A percentile compares a stretch with the other conserved stretches of the same genome.
Conservation (phyloP, 2,797 vertebrate species). For the Siniperca undulata region DNA sequence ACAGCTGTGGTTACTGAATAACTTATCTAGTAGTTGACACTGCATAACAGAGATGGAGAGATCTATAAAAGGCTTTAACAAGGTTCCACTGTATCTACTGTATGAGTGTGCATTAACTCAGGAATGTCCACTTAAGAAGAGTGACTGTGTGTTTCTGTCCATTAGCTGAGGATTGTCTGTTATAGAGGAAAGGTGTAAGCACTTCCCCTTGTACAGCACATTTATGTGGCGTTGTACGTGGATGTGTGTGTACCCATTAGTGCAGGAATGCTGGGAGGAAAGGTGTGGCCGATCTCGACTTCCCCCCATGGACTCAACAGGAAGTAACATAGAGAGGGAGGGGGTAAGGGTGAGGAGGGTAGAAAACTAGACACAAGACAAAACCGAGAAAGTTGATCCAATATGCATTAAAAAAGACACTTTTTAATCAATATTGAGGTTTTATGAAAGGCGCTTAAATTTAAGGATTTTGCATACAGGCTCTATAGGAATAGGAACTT, state of each 20-base stretch:
- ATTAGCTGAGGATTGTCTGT: constrained; percentile 16
- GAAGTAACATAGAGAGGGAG: constrained; percentile 61
- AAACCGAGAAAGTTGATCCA: not conserved
- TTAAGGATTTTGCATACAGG: not conserved
- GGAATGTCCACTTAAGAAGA: constrained; percentile 9
- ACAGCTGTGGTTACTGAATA: not conserved
- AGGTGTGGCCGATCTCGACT: constrained; percentile 73
- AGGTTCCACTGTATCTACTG: not conserved
- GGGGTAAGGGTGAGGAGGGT: not conserved
- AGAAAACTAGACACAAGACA: not conserved
- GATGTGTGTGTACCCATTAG: constrained; percentile 47
- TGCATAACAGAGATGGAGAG: not conserved
- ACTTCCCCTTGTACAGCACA: constrained; percentile 11
- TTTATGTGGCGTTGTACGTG: not conserved
- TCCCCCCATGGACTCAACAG: constrained; percentile 68
- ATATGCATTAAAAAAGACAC: not conserved
- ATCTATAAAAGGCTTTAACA: constrained; percentile 20
- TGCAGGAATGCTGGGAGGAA: constrained; percentile 78
- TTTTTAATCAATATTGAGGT: not conserved
- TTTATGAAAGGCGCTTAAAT: not conserved
- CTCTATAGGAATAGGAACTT: not conserved
- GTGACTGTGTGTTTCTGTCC: constrained; percentile 5
- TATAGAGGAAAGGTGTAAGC: constrained; percentile 57
- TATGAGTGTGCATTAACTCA: constrained; percentile 26
- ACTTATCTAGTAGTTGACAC: not conserved